phyloP scores from a whole-genome alignment of 1,140 invertebrate genomes.

The Drosophila punjabiensis region DNA sequence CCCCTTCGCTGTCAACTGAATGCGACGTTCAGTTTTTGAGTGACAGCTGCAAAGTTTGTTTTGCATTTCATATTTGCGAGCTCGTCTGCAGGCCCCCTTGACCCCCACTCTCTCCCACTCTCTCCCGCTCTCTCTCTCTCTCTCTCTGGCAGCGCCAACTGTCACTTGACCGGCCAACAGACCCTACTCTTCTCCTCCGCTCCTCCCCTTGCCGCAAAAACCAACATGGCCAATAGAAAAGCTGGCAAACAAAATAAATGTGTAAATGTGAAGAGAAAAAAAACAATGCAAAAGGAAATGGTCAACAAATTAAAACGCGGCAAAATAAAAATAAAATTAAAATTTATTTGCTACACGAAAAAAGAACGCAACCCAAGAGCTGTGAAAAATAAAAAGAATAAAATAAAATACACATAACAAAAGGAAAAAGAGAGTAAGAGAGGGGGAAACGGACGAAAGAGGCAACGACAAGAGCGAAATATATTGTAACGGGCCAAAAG shows the following conservation, averaged over 20 bases:
- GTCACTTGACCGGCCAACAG: constrained; percentile 77
- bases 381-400: constrained; percentile 44
- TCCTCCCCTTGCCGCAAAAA: neutral
- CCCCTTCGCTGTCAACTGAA: constrained; percentile 44
- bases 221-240: constrained; percentile 73
- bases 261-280: constrained; percentile 70
- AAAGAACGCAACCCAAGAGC: constrained; percentile 28
- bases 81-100: constrained; percentile 12
- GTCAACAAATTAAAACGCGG: constrained; percentile 81
- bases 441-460: constrained; percentile 2
- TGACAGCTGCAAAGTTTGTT: constrained; percentile 83
- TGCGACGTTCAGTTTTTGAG: constrained; percentile 80
- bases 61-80: constrained; percentile 81
- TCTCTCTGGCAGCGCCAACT: constrained; percentile 63
- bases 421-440: neutral
- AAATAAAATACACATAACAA: constrained; percentile 57
- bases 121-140: too few species aligned
- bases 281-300: constrained; percentile 52
- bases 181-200: neutral
- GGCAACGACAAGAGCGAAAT: constrained; percentile 58
- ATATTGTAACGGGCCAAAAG: constrained; percentile 82
- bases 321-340: constrained; percentile 83
- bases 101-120: neutral
- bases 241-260: constrained; percentile 80
- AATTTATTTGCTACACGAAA: constrained; percentile 74